Evolutionary conservation across 2,888 invertebrate species (phyloP).

Genomic region (Pharmacophagus antenor): DNA sequence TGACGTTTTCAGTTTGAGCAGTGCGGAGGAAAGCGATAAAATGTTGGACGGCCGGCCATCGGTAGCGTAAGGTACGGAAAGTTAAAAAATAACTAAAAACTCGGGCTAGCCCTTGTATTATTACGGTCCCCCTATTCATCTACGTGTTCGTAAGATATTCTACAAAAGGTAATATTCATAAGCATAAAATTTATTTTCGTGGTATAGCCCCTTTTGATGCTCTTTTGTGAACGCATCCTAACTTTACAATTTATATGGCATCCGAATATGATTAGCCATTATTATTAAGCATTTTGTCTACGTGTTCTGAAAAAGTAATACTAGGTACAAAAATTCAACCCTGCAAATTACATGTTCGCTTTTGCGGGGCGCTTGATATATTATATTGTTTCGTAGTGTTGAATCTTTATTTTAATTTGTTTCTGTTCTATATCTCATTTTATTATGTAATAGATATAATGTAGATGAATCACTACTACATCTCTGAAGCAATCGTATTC

Average conservation of each 20-base stretch:
- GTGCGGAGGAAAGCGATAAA: conserved; percentile 87
- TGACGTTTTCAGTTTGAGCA: conserved; percentile 79
- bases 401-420: no score
- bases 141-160: conserved; percentile 30
- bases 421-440: neutral
- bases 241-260: conserved; percentile 19
- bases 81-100: conserved; percentile 37
- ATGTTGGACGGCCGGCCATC: conserved; percentile 88
- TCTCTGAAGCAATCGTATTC: conserved; percentile 10
- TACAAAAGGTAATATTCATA: conserved; percentile 27
- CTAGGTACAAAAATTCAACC: neutral
- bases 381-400: no score
- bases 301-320: neutral
- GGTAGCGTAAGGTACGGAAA: conserved; percentile 72
- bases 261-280: conserved; percentile 6
- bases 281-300: conserved; percentile 12
- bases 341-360: no score
- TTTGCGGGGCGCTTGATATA: no score
- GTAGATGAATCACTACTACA: neutral
- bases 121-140: conserved; percentile 46
- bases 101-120: conserved; percentile 50
- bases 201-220: conserved; percentile 23
- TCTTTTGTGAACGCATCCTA: conserved; percentile 25
- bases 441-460: neutral
- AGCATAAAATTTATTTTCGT: conserved; percentile 30